Percentiles rank a stretch among this genome's conserved stretches.
Evolutionary conservation across 1,140 invertebrate genomes (phyloP).

Genomic region (Antheraea mylitta): DNA sequence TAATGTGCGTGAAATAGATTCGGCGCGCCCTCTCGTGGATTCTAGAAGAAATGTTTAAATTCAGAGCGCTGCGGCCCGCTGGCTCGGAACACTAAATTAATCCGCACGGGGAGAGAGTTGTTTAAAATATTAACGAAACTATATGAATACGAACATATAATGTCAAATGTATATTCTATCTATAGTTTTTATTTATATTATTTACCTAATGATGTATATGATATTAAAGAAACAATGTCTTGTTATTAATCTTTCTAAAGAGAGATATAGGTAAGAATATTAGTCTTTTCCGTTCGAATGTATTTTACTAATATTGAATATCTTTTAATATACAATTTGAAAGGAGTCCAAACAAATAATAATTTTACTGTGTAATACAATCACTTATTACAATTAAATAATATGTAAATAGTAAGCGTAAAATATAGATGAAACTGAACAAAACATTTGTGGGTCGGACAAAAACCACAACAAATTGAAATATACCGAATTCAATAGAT

Average conservation of each 20-base stretch:
- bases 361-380: no score
- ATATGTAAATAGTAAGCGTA: not conserved
- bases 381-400: not conserved
- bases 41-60: slow-evolving; percentile 56
- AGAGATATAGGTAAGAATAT: no score
- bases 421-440: not conserved
- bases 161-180: no score
- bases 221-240: no score
- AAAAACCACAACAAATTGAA: slow-evolving; percentile 26
- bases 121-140: slow-evolving; percentile 52
- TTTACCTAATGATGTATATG: no score
- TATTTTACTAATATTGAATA: no score
- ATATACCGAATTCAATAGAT: slow-evolving; percentile 19
- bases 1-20: slow-evolving; percentile 68
- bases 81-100: slow-evolving; percentile 56
- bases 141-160: slow-evolving; percentile 28
- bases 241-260: no score
- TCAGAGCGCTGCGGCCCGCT: slow-evolving; percentile 38
- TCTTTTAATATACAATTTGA: no score
- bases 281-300: no score
- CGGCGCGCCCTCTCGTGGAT: slow-evolving; percentile 42
- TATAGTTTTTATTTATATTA: no score
- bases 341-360: no score
- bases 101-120: slow-evolving; percentile 35
- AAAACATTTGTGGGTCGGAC: slow-evolving; percentile 17